These are phyloP conservation scores for Drosophila borborema DNA, from an alignment of 2,888 invertebrate genomes.

Conservation along the genomic window DNA sequence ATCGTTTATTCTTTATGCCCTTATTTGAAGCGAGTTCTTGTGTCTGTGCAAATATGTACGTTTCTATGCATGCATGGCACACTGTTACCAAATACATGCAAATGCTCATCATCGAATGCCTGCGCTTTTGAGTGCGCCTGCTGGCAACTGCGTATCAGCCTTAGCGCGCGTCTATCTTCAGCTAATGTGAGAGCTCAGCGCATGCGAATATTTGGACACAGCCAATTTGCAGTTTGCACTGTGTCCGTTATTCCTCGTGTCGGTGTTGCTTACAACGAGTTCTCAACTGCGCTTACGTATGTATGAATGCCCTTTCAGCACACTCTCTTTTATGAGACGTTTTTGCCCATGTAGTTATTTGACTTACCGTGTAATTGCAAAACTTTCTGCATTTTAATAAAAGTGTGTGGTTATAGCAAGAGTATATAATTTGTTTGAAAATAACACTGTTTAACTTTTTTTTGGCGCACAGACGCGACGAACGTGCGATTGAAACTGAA, in stretches of 20 bases:
- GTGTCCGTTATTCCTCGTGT: neutral
- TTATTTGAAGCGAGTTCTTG: no score
- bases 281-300: neutral
- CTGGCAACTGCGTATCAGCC: neutral
- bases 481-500: conserved; percentile 20
- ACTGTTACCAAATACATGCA: no score
- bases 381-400: conserved; percentile 35
- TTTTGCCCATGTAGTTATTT: conserved; percentile 1
- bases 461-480: conserved; percentile 27
- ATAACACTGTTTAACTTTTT: neutral
- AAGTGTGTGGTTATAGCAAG: conserved; percentile 6
- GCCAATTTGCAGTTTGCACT: neutral
- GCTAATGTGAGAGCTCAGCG: neutral
- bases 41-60: no score
- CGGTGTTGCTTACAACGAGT: neutral
- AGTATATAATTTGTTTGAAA: neutral
- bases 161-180: neutral
- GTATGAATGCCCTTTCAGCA: conserved; percentile 3
- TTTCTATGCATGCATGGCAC: no score
- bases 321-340: neutral
- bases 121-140: neutral
- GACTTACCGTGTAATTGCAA: conserved; percentile 49
- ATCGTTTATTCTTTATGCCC: neutral
- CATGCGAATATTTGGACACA: neutral
- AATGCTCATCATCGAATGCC: neutral